Conservation (phyloP, 2,888 invertebrate genomes). For the Ophion ventricosus region DNA sequence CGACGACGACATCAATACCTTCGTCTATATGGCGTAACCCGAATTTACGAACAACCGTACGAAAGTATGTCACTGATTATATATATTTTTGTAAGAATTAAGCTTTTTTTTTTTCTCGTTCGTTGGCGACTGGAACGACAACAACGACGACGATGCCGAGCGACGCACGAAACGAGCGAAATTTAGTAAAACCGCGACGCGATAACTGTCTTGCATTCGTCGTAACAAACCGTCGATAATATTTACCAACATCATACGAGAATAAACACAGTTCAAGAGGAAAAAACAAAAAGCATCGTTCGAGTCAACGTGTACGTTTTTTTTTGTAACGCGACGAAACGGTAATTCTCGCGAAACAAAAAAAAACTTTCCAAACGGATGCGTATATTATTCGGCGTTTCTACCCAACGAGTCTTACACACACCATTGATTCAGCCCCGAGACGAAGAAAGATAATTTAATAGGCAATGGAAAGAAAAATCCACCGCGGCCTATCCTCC, state of each 20-base stretch:
- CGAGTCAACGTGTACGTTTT: too few species aligned
- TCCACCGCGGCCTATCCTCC: conserved; percentile 53
- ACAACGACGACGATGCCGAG: conserved; percentile 6
- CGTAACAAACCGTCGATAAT: too few species aligned
- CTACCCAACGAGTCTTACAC: too few species aligned
- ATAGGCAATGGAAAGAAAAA: conserved; percentile 36
- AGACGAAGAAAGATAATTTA: background rate
- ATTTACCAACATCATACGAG: too few species aligned
- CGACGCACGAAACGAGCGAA: conserved; percentile 16
- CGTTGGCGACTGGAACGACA: conserved; percentile 4
- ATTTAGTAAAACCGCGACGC: background rate
- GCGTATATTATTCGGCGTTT: too few species aligned
- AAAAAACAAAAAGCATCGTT: too few species aligned
- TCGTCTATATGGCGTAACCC: conserved; percentile 97
- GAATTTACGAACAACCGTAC: conserved; percentile 70
- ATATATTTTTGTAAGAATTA: conserved; percentile 78
- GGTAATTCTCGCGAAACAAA: too few species aligned
- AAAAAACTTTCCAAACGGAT: too few species aligned
- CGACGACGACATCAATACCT: conserved; percentile 98
- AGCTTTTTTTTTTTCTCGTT: conserved; percentile 41
- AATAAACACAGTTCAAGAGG: too few species aligned
- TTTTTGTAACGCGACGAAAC: too few species aligned
- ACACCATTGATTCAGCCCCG: too few species aligned
- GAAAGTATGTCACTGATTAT: conserved; percentile 73
- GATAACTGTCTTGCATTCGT: background rate